Evolutionary conservation across 2,888 invertebrate genomes (phyloP), one percentile per base, ranked within the genome.

Genomic region (Nowickia ferox): DNA sequence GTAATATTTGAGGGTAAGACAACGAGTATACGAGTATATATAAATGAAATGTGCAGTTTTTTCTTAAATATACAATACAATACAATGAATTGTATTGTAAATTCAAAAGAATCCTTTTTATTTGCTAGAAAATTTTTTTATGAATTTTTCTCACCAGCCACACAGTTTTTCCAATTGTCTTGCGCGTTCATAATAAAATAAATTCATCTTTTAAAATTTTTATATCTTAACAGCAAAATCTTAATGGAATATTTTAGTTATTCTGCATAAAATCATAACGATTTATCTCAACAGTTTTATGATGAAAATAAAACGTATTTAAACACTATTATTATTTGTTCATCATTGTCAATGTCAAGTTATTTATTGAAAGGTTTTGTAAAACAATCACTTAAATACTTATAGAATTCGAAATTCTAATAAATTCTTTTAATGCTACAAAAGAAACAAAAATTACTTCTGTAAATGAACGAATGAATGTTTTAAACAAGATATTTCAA

Each of bases 331-430:
- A 61, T 77, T 77, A 44, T 51, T 75, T 72, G 19, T 75, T 74
- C 78, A 85, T 82, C 82, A 85, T 85, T 78, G 78, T 65, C 85
- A 85, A 85, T 85, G 85, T 69, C 85, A 85, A 74, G 42, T 77
- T 48, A 46, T 30, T 59, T 11, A 51, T 75, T 61, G n/a, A 15
- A 19, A 15, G 3, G 10, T 57, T 22, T 17, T 17, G 9, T 48
- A 40, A 10, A 51, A 65, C 63, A 57, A 71, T 71, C 55, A 61
- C 13, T 78, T 78, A 46, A 13, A 61, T 63, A 71, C 15, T n/a
- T 17, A 19, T 61, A 51, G n/a, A 72, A 66, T 55, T 66, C 48
- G 13, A 48, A 66, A 80, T 72, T 46, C 9, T 53, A 78, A 74
- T 71, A 79, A 84, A 79, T 80, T 80, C 44, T 80, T n/a, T 48